Evolutionary conservation across 30 jellyfish, hydroid and myxozoan genomes (phyloP), one percentile per base, ranked within the genome.

Genomic region (Turritopsis dohrnii): DNA sequence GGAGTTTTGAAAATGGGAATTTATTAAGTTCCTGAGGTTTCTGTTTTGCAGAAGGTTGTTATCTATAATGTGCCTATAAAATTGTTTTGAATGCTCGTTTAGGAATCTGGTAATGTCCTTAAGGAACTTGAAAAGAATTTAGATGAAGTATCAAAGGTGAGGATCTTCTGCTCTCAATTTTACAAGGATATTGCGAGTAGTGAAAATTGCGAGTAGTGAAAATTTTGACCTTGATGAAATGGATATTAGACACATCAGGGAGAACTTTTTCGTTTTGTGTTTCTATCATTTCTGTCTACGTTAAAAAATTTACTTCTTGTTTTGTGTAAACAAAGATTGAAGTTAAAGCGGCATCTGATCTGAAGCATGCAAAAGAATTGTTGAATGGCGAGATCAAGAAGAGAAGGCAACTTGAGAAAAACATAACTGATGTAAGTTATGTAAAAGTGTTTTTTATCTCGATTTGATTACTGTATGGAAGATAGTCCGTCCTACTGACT

Each of bases 71-170:
- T n/a, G n/a, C n/a, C n/a, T n/a, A n/a, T n/a, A 41, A 41, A 5
- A 5, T 41, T 41, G 60, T 41, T 13, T 13, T 13, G 9, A 41
- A 41, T 41, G 60, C 5, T 41, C 13, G 9, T 69, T 69, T 72
- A 91, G 97, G 96, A 91, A 84, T 84, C 97, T 74, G 97, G 97
- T 13, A 93, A 93, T 8, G 85, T 65, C 1, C 53, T 91, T 21
- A 91, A 91, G 84, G 95, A 91, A 71, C 82, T 87, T 66, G 97
- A 91, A 75, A 75, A 79, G 60, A 87, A 84, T 72, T 85, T 87
- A 31, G 95, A 91, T 71, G 97, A 87, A 81, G 60, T 83, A 41
- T 80, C 96, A 5, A 91, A 91, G 96, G 97, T 91, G 52, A n/a
- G n/a, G n/a, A n/a, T n/a, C n/a, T n/a, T n/a, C n/a, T n/a, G n/a